Conservation (phyloP, 2,797 vertebrate species). For the Lemur catta region DNA sequence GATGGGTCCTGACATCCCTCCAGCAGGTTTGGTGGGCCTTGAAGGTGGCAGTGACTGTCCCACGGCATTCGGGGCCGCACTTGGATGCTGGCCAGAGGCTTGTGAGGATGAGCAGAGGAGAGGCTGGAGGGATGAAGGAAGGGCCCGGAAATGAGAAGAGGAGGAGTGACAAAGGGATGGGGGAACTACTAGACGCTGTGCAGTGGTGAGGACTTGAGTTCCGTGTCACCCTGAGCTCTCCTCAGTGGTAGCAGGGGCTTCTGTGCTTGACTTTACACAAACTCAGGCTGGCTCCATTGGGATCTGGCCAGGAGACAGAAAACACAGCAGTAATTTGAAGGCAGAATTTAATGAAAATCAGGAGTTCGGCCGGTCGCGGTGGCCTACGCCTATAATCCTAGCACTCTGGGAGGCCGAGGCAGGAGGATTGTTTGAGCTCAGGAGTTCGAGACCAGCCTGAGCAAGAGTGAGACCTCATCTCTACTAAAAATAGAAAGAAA, state of each 20-base stretch:
- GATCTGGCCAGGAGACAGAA: background rate
- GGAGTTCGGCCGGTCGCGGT: no score
- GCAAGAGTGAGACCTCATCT: no score
- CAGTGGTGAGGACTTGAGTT: accelerated
- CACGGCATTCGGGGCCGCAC: background rate
- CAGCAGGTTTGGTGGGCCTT: background rate
- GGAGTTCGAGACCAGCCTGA: no score
- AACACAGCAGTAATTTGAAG: background rate
- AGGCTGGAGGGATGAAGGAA: background rate
- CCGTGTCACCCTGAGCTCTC: accelerated
- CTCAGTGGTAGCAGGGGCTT: background rate
- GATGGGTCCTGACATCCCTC: background rate
- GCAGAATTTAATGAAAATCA: background rate
- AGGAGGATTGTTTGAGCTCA: no score
- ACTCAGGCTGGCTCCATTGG: background rate
- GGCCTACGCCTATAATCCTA: no score
- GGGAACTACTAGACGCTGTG: accelerated
- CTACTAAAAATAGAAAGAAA: no score
- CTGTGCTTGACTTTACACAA: no score
- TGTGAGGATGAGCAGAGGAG: background rate
- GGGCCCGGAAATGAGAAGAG: background rate
- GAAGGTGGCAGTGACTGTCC: background rate
- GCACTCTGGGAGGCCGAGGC: no score
- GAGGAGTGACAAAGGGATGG: background rate
- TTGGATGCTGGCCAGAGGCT: background rate